Conservation (phyloP, 2,888 invertebrate species). For the Chironomus tentans region DNA sequence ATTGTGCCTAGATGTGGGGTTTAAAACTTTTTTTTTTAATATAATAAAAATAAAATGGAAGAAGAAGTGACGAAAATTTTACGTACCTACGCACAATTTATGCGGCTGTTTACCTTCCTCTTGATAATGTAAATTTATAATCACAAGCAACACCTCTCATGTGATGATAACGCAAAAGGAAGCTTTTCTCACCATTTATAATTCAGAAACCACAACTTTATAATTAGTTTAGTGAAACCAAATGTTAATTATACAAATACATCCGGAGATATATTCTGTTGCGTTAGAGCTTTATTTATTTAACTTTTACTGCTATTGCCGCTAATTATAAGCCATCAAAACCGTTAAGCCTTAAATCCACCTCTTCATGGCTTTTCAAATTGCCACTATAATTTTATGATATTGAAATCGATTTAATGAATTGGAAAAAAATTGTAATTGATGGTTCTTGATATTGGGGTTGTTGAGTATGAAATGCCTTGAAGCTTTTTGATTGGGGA, state of each 20-base stretch:
- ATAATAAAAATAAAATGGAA: too few species aligned
- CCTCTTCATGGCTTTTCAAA: too few species aligned
- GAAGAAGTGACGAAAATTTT: too few species aligned
- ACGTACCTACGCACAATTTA: too few species aligned
- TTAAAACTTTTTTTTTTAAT: neutral
- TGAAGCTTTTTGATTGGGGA: too few species aligned
- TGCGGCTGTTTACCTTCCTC: neutral
- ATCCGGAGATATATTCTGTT: neutral
- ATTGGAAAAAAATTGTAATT: neutral
- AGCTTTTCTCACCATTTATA: neutral
- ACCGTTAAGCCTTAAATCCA: neutral
- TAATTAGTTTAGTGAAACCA: slow-evolving; percentile 3
- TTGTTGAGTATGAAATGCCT: too few species aligned
- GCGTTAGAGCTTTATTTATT: neutral
- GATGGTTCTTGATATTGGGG: neutral
- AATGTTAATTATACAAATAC: slow-evolving; percentile 2
- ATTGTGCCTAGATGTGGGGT: neutral
- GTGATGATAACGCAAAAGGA: neutral
- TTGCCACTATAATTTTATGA: too few species aligned
- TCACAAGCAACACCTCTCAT: too few species aligned
- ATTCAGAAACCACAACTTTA: neutral
- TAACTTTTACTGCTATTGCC: neutral
- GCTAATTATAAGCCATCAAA: neutral
- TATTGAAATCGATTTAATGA: too few species aligned
- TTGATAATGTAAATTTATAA: neutral